Conservation (phyloP, 2,888 invertebrate genomes). For the Torymus auratus region DNA sequence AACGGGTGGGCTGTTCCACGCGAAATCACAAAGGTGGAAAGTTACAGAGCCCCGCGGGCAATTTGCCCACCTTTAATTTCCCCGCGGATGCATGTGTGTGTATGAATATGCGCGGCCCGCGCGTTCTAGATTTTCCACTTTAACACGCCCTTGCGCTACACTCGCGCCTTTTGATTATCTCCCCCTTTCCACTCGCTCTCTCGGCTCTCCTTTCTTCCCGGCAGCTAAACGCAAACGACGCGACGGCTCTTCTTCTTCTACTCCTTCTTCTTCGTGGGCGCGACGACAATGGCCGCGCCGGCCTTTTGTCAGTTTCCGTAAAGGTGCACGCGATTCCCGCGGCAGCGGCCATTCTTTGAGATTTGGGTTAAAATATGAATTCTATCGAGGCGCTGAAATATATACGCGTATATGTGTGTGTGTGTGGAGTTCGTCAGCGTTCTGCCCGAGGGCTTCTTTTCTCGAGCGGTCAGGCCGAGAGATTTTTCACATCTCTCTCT, state of each 20-base stretch:
- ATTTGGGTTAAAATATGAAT: too few species aligned
- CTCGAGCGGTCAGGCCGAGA: not conserved
- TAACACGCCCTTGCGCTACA: constrained; percentile 3
- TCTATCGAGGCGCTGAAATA: too few species aligned
- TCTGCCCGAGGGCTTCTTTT: constrained; percentile 15
- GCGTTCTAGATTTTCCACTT: constrained; percentile 25
- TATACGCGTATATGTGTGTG: too few species aligned
- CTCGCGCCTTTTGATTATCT: not conserved
- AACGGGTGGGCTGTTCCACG: too few species aligned
- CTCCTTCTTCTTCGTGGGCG: too few species aligned
- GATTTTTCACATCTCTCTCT: not conserved
- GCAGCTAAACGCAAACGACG: too few species aligned
- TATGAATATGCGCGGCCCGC: constrained; percentile 21
- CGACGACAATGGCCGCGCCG: too few species aligned
- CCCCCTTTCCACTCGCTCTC: not conserved
- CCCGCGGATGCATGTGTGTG: not conserved
- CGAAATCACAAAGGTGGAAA: too few species aligned
- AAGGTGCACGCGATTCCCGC: too few species aligned
- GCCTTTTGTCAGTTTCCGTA: too few species aligned
- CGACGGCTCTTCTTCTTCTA: too few species aligned
- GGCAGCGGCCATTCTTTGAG: too few species aligned
- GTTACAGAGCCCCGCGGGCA: not conserved
- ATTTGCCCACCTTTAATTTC: constrained; percentile 17
- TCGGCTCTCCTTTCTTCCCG: not conserved
- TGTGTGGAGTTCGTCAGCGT: not conserved